A percentile compares a stretch with the other conserved stretches of the same genome.
phyloP scores from a whole-genome alignment of 2,797 vertebrate species.

The Channallabes apus region DNA sequence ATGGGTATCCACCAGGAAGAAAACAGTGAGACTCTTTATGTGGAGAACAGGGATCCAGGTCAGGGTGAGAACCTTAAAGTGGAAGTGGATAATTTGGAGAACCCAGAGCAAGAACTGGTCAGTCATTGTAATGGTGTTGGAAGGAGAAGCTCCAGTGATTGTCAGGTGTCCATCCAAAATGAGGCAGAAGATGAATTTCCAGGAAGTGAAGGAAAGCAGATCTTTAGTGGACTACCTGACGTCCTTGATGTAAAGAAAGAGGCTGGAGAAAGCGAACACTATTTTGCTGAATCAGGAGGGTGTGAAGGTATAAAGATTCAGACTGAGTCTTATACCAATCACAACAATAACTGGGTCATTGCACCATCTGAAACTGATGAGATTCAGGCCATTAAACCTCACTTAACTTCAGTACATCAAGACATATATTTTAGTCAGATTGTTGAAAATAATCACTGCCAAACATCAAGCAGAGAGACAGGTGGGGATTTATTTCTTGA shows the following conservation, averaged over 20 bases:
- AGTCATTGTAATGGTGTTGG: slow-evolving; percentile 45
- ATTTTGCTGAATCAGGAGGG: slow-evolving; percentile 21
- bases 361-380: slow-evolving; percentile 19
- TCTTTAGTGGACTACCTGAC: slow-evolving; percentile 67
- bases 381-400: slow-evolving; percentile 21
- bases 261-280: slow-evolving; percentile 19
- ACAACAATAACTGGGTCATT: slow-evolving; percentile 34
- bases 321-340: slow-evolving; percentile 27
- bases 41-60: slow-evolving; percentile 43
- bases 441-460: slow-evolving; percentile 42
- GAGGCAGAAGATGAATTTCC: slow-evolving; percentile 49
- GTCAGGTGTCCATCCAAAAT: slow-evolving; percentile 45
- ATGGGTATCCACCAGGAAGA: slow-evolving; percentile 71
- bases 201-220: slow-evolving; percentile 68
- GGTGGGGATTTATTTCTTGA: slow-evolving; percentile 37
- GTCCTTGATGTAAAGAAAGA: slow-evolving; percentile 7
- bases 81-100: slow-evolving; percentile 75
- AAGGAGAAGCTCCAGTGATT: slow-evolving; percentile 28
- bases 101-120: slow-evolving; percentile 64
- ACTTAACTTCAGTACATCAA: slow-evolving; percentile 18
- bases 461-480: slow-evolving; percentile 20
- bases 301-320: slow-evolving; percentile 25
- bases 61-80: slow-evolving; percentile 38
- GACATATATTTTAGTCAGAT: slow-evolving; percentile 35
- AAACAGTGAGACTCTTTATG: slow-evolving; percentile 70